Evolutionary conservation across 2,113 vertebrate genomes (phyloP).

Genomic region (Colinus virginianus): DNA sequence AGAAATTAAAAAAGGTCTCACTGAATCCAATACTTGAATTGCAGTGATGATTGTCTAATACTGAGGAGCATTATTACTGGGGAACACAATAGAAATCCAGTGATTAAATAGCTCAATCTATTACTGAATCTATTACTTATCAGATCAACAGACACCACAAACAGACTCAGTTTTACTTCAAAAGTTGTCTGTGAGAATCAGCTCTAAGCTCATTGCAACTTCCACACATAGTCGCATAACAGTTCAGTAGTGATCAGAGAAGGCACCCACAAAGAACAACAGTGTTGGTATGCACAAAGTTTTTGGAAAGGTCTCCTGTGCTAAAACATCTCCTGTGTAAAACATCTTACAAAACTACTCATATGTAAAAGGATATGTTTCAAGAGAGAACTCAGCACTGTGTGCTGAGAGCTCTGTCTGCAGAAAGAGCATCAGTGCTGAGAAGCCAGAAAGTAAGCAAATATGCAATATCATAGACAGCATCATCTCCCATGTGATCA

Average conservation of each 20-base stretch:
- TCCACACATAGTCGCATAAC: neutral
- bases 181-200: neutral
- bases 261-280: neutral
- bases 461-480: neutral
- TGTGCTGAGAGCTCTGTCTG: fast-evolving
- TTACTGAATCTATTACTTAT: neutral
- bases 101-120: neutral
- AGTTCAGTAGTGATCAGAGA: neutral
- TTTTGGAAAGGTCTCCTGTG: neutral
- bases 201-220: neutral
- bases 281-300: neutral
- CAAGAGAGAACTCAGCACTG: neutral
- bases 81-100: neutral
- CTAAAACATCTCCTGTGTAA: neutral
- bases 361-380: neutral
- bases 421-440: neutral
- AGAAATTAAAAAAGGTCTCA: neutral
- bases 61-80: neutral
- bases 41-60: neutral
- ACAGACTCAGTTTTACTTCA: neutral
- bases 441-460: neutral
- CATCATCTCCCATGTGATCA: neutral
- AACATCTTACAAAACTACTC: neutral
- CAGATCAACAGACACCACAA: neutral
- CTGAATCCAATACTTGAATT: neutral